Percentiles rank a stretch among this genome's conserved stretches.
Evolutionary conservation across 1,140 invertebrate species (phyloP).

Genomic region (Colletes latitarsis): DNA sequence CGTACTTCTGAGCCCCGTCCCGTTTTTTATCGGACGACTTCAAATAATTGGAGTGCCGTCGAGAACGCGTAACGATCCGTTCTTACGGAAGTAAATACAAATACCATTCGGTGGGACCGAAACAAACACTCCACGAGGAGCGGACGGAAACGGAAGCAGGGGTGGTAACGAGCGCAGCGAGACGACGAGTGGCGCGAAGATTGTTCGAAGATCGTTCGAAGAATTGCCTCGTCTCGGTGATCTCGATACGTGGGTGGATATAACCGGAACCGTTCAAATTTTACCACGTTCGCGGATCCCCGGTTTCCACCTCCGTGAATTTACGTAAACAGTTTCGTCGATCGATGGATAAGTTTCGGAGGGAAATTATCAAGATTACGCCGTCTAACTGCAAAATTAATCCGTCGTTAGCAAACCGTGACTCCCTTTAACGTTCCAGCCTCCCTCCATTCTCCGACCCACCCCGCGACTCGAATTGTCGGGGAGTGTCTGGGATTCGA

Average conservation of each 20-base stretch:
- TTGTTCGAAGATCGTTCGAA: not conserved
- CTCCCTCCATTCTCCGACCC: not conserved
- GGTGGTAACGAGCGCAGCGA: not conserved
- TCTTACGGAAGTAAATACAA: conserved; percentile 6
- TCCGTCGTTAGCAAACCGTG: conserved; percentile 55
- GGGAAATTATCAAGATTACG: conserved; percentile 52
- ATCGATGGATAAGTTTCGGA: conserved; percentile 38
- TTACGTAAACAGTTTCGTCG: not conserved
- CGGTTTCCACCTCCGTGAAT: not conserved
- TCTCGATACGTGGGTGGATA: not conserved
- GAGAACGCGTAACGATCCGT: conserved; percentile 16
- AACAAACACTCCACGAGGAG: not conserved
- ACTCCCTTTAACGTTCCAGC: conserved; percentile 36
- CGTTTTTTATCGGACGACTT: not conserved
- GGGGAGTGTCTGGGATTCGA: conserved; percentile 30
- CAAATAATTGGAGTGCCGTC: conserved; percentile 12
- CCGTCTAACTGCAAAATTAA: conserved; percentile 49
- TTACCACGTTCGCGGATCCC: not conserved
- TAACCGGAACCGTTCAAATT: not conserved
- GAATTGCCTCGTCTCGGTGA: not conserved
- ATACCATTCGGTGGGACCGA: not conserved
- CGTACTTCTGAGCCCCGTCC: not conserved
- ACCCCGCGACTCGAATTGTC: conserved; percentile 19
- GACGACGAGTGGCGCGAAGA: not conserved
- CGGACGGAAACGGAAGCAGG: not conserved